Evolutionary conservation across 2,113 vertebrate genomes (phyloP), one percentile per base, ranked within the genome.

Genomic region (Terrapene triunguis): DNA sequence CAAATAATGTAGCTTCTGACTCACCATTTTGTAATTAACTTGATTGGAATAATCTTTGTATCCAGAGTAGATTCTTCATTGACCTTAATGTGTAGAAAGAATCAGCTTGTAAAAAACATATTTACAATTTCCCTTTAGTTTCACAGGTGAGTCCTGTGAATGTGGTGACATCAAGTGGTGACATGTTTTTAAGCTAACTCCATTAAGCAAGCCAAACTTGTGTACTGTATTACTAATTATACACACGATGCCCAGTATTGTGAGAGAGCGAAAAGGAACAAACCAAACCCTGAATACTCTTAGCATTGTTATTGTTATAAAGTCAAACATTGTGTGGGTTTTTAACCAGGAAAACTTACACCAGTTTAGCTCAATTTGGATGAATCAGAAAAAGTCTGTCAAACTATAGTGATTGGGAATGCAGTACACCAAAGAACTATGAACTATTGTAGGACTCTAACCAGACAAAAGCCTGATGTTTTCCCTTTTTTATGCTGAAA

Each of bases 91-190:
- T 76, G 48, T 24, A 42, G 89, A 53, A 84, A 25, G 80, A 81
- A 93, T 51, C 13, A 42, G 19, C 24, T 32, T 74, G 65, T 42
- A 72, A n/a, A 57, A 3, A 5, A 10, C 0, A 0, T 47, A n/a
- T 9, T 53, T 0, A 10, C 13, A 3, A 24, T 22, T 83, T 82
- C 53, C 1, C 80, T 53, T 54, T 62, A 27, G 2, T 25, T 85
- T 84, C 62, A n/a, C 32, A 90, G 82, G 8, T 14, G 96, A 94
- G 93, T 80, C 88, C 79, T 95, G 92, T 44, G 76, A 51, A 38
- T 83, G 27, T 93, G 72, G 95, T 95, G 97, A 97, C 96, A 96
- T 92, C 97, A 93, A 95, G 96, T 97, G 97, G 97, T 82, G 90
- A 88, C 17, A 51, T 6, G 25, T 25, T 72, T 85, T 54, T 42